Evolutionary conservation across 2,888 invertebrate species (phyloP), one percentile per base, ranked within the genome.

Genomic region (Cynaeus angustus): DNA sequence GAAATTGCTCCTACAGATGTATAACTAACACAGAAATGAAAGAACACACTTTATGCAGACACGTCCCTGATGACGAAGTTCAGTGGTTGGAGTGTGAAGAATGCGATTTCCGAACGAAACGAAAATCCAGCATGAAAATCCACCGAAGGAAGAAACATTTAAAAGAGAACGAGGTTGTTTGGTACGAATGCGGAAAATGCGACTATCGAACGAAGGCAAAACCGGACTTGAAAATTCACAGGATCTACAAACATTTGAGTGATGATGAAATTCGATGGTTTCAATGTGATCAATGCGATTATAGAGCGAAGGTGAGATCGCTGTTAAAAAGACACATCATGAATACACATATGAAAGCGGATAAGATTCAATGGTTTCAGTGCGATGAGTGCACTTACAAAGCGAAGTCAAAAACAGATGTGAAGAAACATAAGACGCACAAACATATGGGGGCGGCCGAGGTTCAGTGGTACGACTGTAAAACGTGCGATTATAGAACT

Each of bases 21-120:
- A n/a, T n/a, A n/a, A n/a, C n/a, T n/a, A n/a, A n/a, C n/a, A n/a
- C n/a, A n/a, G n/a, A n/a, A n/a, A n/a, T n/a, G n/a, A n/a, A n/a
- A n/a, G n/a, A 4, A 28, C 28, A 28, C 4, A 7, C 5, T 28
- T 7, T 28, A 4, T 7, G 7, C 5, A 46, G 13, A 14, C 46
- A 46, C 46, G 1, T 21, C 8, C 2, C 3, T 1, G 3, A 4
- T 16, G 46, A 46, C 14, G 46, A 46, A 14, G 16, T 52, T 30
- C 5, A 52, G 30, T 52, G 52, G 52, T 52, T 28, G 12, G 52
- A 26, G 13, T 52, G 52, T 28, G 12, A 52, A 12, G 3, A 28
- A 2, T 52, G 52, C 10, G 52, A 16, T 2, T 52, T 28, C 10
- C 21, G 12, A 52, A 30, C 30, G 5, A 52, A 52, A 16, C 2